phyloP scores from a whole-genome alignment of 2,113 vertebrate species.

The Paratilapia polleni region DNA sequence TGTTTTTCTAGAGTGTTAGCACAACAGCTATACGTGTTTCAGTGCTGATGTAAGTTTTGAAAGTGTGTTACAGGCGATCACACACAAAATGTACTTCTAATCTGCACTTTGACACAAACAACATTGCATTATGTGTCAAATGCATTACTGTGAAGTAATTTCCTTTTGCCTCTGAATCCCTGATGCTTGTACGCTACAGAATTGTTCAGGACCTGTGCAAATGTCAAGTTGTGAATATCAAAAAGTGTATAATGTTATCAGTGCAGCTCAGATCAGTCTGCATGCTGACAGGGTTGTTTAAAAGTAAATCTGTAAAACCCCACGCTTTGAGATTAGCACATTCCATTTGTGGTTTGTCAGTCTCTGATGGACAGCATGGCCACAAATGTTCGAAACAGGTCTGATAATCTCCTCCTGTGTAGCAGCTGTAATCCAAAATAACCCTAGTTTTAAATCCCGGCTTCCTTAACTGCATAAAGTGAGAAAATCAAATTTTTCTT shows the following conservation, averaged over 20 bases:
- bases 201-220: slow-evolving; percentile 10
- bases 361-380: background rate
- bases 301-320: slow-evolving; percentile 7
- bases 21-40: background rate
- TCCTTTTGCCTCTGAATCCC: background rate
- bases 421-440: background rate
- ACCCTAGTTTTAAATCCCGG: slow-evolving; percentile 4
- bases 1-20: background rate
- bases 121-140: background rate
- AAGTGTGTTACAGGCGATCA: background rate
- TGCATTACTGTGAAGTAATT: background rate
- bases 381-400: background rate
- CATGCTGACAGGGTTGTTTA: background rate
- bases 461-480: background rate
- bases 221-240: background rate
- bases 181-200: background rate
- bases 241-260: slow-evolving; percentile 7
- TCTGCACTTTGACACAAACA: background rate
- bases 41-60: background rate
- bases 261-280: slow-evolving; percentile 5
- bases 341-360: background rate
- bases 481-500: slow-evolving; percentile 4
- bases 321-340: background rate
- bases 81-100: background rate
- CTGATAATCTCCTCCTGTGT: background rate